phyloP scores from a whole-genome alignment of 1,140 invertebrate species.

The Mya arenaria region DNA sequence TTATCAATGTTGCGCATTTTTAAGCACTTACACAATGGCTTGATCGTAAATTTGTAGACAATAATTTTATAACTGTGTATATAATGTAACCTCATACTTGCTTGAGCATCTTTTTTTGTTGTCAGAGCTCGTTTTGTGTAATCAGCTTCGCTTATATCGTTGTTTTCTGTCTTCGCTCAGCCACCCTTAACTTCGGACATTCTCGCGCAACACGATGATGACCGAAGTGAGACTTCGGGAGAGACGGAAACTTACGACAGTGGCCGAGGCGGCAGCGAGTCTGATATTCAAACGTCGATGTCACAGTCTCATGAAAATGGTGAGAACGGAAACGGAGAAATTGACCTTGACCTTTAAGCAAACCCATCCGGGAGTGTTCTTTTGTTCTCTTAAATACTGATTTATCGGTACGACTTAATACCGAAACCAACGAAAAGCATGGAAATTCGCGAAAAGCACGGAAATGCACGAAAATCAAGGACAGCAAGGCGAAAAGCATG shows the following conservation, averaged over 20 bases:
- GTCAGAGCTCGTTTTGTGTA: no score
- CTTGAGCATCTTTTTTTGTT: no score
- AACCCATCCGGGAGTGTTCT: background rate
- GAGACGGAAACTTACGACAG: conserved; percentile 53
- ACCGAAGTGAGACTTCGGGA: conserved; percentile 39
- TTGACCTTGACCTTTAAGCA: no score
- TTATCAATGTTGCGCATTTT: no score
- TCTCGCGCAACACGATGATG: conserved; percentile 37
- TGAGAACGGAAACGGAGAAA: no score
- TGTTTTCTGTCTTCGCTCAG: conserved; percentile 44
- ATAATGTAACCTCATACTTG: no score
- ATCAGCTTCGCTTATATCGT: background rate
- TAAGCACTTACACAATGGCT: no score
- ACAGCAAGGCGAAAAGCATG: no score
- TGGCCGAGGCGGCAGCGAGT: conserved; percentile 55
- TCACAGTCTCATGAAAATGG: conserved; percentile 53
- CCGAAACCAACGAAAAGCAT: background rate
- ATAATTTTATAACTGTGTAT: no score
- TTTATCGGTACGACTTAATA: background rate
- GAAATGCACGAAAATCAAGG: no score
- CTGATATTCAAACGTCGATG: conserved; percentile 50
- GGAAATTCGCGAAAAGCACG: no score
- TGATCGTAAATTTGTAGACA: no score
- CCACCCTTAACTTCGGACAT: conserved; percentile 53
- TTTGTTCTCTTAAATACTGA: background rate